Evolutionary conservation across 2,113 vertebrate genomes (phyloP).

Genomic region (Clinocottus analis): DNA sequence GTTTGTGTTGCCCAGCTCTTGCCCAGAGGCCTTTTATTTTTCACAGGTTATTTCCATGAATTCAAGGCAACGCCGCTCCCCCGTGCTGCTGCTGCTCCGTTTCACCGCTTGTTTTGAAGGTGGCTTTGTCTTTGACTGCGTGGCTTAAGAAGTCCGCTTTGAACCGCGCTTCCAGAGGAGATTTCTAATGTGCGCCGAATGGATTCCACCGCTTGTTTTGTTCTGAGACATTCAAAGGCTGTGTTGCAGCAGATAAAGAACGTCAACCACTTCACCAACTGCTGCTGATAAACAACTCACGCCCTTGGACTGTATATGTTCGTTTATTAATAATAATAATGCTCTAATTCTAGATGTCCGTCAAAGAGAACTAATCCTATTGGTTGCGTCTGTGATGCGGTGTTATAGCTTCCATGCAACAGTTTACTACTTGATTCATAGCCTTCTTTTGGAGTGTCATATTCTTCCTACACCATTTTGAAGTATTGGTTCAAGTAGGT

Average conservation of each 20-base stretch:
- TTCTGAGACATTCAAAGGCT: slow-evolving; percentile 10
- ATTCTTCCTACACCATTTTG: not conserved
- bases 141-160: slow-evolving; percentile 16
- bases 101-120: slow-evolving; percentile 25
- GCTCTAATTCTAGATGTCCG: not conserved
- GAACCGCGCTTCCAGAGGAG: slow-evolving; percentile 21
- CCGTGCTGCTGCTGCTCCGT: not conserved
- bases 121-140: slow-evolving; percentile 7
- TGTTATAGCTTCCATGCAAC: not conserved
- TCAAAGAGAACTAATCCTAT: not conserved
- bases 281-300: not conserved
- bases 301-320: not conserved
- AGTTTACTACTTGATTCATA: not conserved
- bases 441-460: not conserved
- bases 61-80: not conserved
- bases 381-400: not conserved
- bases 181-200: slow-evolving; percentile 5
- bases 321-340: not conserved
- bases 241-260: not conserved
- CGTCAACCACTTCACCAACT: not conserved
- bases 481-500: not conserved
- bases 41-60: slow-evolving; percentile 21
- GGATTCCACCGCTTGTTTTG: slow-evolving; percentile 2
- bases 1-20: slow-evolving; percentile 6
- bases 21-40: slow-evolving; percentile 30